phyloP scores from a whole-genome alignment of 1,140 invertebrate genomes.

The Drosophila pachea region DNA sequence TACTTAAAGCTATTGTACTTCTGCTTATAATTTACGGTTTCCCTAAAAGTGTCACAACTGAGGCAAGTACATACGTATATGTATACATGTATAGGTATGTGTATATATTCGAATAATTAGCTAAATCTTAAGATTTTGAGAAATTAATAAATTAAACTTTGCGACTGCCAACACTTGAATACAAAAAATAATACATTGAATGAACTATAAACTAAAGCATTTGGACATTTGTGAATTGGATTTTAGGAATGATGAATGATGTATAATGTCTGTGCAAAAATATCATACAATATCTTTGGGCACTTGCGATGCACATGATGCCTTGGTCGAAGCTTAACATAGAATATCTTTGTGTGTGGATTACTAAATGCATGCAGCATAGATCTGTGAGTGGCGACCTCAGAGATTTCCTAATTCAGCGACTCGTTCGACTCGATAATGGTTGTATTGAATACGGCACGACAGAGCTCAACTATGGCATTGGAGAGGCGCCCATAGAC shows the following conservation, averaged over 20 bases:
- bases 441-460: constrained; percentile 74
- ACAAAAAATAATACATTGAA: constrained; percentile 34
- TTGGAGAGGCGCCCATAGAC: constrained; percentile 61
- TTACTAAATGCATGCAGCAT: constrained; percentile 49
- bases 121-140: not conserved
- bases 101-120: constrained; percentile 13
- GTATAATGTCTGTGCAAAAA: constrained; percentile 37
- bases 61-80: constrained; percentile 21
- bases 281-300: constrained; percentile 53
- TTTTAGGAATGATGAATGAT: constrained; percentile 53
- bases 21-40: constrained; percentile 46
- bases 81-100: constrained; percentile 18
- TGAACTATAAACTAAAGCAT: constrained; percentile 14
- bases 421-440: constrained; percentile 70
- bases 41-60: constrained; percentile 67
- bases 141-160: not conserved
- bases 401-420: constrained; percentile 41
- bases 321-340: constrained; percentile 3
- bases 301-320: not conserved
- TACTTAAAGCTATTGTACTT: constrained; percentile 22
- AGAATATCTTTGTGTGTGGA: constrained; percentile 44
- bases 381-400: not conserved
- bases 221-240: constrained; percentile 31
- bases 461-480: constrained; percentile 64
- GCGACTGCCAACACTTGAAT: constrained; percentile 44